Percentiles rank a stretch among this genome's conserved stretches.
Conservation (phyloP, 2,888 invertebrate genomes). For the Mellilla xanthometata region DNA sequence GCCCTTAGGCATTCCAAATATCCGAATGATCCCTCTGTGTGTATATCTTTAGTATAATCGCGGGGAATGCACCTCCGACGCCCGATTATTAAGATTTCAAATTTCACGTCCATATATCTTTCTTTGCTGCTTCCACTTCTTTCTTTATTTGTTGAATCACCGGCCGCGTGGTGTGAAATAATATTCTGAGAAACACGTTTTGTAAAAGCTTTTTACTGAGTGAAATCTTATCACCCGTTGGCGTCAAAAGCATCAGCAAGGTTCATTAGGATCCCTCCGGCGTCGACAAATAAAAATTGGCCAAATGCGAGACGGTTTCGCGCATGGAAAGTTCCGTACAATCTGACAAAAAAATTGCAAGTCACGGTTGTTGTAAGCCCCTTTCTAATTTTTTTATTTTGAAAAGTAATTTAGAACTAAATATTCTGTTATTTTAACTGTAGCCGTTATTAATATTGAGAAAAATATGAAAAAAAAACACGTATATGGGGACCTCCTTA, state of each 20-base stretch:
- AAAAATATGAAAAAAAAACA: too few species aligned
- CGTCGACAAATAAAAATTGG: slow-evolving; percentile 30
- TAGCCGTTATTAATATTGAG: too few species aligned
- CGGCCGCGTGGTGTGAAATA: neutral
- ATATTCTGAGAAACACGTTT: neutral
- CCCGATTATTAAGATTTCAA: slow-evolving; percentile 5
- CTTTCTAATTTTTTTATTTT: too few species aligned
- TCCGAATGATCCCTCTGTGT: slow-evolving; percentile 32
- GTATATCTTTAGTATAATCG: slow-evolving; percentile 4
- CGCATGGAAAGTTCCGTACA: too few species aligned
- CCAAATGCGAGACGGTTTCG: too few species aligned
- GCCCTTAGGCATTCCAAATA: slow-evolving; percentile 44
- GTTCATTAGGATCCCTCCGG: slow-evolving; percentile 5
- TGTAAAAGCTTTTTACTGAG: neutral
- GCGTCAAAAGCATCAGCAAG: slow-evolving; percentile 4
- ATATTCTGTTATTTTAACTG: too few species aligned
- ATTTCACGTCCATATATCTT: slow-evolving; percentile 3
- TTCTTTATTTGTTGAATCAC: slow-evolving; percentile 1
- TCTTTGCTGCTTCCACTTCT: neutral
- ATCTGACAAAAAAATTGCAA: too few species aligned
- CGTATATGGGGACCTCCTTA: too few species aligned
- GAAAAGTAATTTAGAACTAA: too few species aligned
- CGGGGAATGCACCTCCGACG: slow-evolving; percentile 1
- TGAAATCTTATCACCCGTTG: neutral
- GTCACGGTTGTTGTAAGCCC: too few species aligned